Evolutionary conservation across 1,140 invertebrate species (phyloP).

Genomic region (Latrodectus geometricus): DNA sequence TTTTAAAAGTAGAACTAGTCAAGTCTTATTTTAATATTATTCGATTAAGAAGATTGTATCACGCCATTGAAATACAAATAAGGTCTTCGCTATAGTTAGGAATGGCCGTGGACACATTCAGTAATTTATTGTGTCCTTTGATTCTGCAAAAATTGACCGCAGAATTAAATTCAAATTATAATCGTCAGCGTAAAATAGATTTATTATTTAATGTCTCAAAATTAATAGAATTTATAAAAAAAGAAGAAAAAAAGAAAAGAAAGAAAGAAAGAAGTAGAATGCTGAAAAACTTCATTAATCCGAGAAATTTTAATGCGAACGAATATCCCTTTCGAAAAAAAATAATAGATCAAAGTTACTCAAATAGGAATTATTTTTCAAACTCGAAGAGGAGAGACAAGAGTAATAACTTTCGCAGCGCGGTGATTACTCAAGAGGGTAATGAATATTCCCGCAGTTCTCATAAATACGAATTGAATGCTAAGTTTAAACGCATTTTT

Average conservation of each 20-base stretch:
- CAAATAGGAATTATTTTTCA: not conserved
- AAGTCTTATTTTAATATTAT: not conserved
- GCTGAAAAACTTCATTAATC: not conserved
- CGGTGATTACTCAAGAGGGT: not conserved
- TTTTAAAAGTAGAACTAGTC: too few species aligned
- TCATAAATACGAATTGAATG: too few species aligned
- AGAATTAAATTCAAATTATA: not conserved
- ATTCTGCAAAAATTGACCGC: not conserved
- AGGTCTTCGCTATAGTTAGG: too few species aligned
- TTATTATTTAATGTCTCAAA: not conserved
- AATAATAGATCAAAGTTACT: not conserved
- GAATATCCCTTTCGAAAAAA: not conserved
- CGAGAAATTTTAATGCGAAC: not conserved
- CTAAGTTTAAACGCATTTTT: too few species aligned
- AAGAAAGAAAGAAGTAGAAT: too few species aligned
- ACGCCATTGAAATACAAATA: not conserved
- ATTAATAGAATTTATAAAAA: not conserved
- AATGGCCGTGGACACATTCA: not conserved
- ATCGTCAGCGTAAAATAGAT: not conserved
- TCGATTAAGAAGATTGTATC: slow-evolving; percentile 9
- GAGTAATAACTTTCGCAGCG: not conserved
- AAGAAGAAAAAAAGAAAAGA: too few species aligned
- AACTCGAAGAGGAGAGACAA: not conserved
- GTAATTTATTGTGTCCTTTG: not conserved
- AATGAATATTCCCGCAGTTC: not conserved